Base-by-base conservation (phyloP, 2,113 vertebrate species). In the Catharus fuscescens region DNA sequence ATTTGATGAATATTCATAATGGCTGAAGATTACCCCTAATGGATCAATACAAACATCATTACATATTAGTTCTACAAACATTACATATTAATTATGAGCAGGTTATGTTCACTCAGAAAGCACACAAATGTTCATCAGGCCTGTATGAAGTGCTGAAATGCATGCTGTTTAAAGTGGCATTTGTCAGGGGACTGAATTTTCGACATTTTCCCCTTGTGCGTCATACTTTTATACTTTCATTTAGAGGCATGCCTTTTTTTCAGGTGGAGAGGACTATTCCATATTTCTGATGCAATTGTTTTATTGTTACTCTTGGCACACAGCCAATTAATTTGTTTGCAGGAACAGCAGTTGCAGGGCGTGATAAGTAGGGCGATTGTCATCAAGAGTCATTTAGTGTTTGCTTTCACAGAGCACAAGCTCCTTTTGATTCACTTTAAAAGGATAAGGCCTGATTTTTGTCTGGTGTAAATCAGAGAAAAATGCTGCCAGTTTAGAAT, bases 321-420 rank as follows among this genome's bases (percentile, higher is more conserved):
- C 14, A 80, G 59, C 26, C 4, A 0, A 73, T 80, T 92, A 90
- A 70, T 90, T 92, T 56, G n/a, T 86, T 92, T 90, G 82, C 92
- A 93, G 0, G 16, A 90, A 50, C 59, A 50, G 70, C 73, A 70
- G 70, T 90, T 92, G 59, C 62, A 77, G 82, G 71, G 71, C 8
- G 18, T 80, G 82, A 34, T 93, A 96, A 90, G 66, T 77, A 80
- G 62, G 26, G n/a, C 31, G 72, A 93, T 90, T 90, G 67, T 80
- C 67, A 90, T 77, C 80, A 77, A 61, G 67, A 86, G 32, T 62
- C n/a, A 40, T 90, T 92, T 80, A 92, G 19, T 29, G 12, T 83
- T 86, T 90, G 42, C 71, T 93, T 88, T 88, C 47, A 53, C 48
- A 65, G 66, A 67, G 62, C 65, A 82, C 66, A 88, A 90, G 36